These are phyloP conservation scores for Miichthys miiuy DNA, from an alignment of 2,797 vertebrate species.

Conservation along the genomic window DNA sequence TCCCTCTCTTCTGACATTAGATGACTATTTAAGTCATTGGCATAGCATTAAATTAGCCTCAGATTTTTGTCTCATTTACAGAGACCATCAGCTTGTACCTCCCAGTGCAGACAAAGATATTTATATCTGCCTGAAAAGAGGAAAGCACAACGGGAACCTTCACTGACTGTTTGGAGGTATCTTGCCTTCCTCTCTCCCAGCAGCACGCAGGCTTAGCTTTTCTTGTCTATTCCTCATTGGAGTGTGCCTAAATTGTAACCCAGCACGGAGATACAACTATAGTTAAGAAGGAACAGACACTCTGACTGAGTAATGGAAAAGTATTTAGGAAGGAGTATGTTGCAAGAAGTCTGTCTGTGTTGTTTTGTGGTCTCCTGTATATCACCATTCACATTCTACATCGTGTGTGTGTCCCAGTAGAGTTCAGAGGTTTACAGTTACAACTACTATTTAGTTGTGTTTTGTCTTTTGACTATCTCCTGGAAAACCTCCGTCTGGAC, in stretches of 20 bases:
- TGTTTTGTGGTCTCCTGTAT: background rate
- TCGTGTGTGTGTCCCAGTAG: background rate
- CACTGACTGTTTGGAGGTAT: background rate
- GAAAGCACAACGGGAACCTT: constrained; percentile 14
- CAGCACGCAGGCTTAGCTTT: constrained; percentile 9
- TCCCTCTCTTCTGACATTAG: background rate
- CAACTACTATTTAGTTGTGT: background rate
- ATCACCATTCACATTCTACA: constrained; percentile 18
- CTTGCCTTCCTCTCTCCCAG: background rate
- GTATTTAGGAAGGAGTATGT: background rate
- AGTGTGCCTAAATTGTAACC: background rate
- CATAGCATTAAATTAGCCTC: background rate
- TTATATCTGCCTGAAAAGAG: constrained; percentile 14
- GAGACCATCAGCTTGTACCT: constrained; percentile 9
- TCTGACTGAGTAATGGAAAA: background rate
- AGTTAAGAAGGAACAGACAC: background rate
- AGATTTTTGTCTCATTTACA: constrained; percentile 20
- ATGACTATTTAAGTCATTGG: constrained; percentile 1
- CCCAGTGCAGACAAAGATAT: constrained; percentile 20
- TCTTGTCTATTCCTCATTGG: constrained; percentile 27
- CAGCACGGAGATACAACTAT: background rate
- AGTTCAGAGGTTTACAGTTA: background rate
- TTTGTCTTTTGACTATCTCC: constrained; percentile 2
- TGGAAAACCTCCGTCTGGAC: constrained; percentile 52
- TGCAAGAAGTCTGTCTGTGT: background rate